Base-by-base conservation (phyloP, 2,888 invertebrate genomes). In the Sesia apiformis region DNA sequence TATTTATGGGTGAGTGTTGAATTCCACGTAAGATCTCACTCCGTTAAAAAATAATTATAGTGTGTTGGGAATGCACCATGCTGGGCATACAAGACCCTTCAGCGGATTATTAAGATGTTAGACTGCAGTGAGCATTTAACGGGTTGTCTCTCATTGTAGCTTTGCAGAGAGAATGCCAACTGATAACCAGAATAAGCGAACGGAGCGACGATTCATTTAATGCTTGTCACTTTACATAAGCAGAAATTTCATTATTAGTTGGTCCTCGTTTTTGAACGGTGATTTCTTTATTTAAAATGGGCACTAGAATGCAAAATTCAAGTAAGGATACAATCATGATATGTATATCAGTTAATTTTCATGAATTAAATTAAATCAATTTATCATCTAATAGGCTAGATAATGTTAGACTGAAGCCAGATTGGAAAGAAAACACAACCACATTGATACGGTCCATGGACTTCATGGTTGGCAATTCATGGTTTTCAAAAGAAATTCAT, bases 41-140 rank as follows among this genome's bases (percentile, higher is more conserved):
- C 63, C 66, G 71, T 71, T 75, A 78, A 79, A 80, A 83, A 86
- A 85, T 86, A 84, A 88, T 85, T 81, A 80, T 70, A 67, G 70
- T 74, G 74, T 72, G 76, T 53, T 79, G 69, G 70, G 68, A 66
- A 64, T 70, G 68, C 82, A 76, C 82, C 88, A 83, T 81, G 88
- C 88, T 88, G 89, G 49, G 87, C 73, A 67, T 81, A 88, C 87
- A 85, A 61, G 78, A 71, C 64, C 81, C 77, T 73, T 81, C 80
- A 76, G 64, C 72, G 73, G 76, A 74, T 77, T 84, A 87, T 84
- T 85, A 84, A 86, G 86, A 84, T 80, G 84, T 88, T 81, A 77
- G 71, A 72, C 62, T 64, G 38, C 38, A 7, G 50, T 38, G 50
- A 70, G 69, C 75, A 72, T 79, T 78, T 78, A 77, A 70, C 76